Evolutionary conservation across 2,113 vertebrate genomes (phyloP).

Genomic region (Crotalus viridis): DNA sequence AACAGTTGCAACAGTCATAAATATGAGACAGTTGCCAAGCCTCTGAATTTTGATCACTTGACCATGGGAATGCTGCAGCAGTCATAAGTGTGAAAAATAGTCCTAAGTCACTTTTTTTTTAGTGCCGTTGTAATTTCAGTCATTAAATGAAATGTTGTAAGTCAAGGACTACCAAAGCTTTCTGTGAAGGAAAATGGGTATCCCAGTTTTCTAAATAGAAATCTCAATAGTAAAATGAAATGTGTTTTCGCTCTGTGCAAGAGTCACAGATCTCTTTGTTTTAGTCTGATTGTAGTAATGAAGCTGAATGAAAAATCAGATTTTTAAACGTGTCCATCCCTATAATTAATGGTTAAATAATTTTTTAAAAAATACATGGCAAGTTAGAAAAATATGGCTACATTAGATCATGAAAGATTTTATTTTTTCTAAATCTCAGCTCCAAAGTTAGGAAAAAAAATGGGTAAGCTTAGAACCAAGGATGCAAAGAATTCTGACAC

Average conservation of each 20-base stretch:
- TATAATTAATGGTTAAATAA: background rate
- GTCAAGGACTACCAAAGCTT: background rate
- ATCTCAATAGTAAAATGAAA: background rate
- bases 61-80: too few species aligned
- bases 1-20: too few species aligned
- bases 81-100: background rate
- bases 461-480: background rate
- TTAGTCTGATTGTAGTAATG: background rate
- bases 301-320: background rate
- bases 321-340: background rate
- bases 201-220: background rate
- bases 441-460: slow-evolving; percentile 9
- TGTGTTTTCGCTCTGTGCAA: background rate
- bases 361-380: background rate
- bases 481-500: slow-evolving; percentile 9
- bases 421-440: background rate
- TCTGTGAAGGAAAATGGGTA: background rate
- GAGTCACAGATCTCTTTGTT: background rate
- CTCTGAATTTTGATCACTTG: too few species aligned
- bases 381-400: background rate
- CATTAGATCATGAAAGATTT: background rate
- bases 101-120: background rate
- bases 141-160: background rate
- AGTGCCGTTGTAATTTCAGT: background rate
- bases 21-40: too few species aligned